Percentiles rank a stretch among this genome's conserved stretches.
Conservation (phyloP, 92 coral and sea anemone genomes). For the Phenganax stokvisi region DNA sequence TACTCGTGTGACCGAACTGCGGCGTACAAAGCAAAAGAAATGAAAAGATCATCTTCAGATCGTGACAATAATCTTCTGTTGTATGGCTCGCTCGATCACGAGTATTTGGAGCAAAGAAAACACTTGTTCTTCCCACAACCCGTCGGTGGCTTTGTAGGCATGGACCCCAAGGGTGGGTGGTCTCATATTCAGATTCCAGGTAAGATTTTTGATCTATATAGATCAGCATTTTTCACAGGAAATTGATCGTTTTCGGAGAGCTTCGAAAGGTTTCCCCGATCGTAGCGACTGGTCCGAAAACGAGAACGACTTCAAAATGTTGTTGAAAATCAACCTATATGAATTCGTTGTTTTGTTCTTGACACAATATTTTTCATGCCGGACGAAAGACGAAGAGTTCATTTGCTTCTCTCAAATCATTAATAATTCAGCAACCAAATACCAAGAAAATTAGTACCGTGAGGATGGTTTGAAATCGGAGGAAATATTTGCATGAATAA, state of each 20-base stretch:
- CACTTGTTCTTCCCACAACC: constrained; percentile 70
- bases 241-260: no score
- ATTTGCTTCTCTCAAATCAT: neutral
- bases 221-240: neutral
- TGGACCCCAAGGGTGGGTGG: constrained; percentile 92
- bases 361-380: no score
- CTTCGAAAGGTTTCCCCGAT: no score
- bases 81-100: constrained; percentile 66
- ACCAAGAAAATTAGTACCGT: no score
- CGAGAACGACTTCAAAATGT: no score
- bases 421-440: no score
- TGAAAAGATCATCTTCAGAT: constrained; percentile 65
- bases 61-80: constrained; percentile 57
- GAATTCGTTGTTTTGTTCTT: no score
- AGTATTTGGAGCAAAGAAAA: constrained; percentile 54
- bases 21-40: constrained; percentile 67
- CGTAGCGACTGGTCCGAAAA: no score
- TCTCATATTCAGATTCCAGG: constrained; percentile 91
- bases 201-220: constrained; percentile 6
- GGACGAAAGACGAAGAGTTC: neutral
- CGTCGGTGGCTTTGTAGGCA: constrained; percentile 83
- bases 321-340: no score
- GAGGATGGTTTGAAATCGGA: no score
- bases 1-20: constrained; percentile 91
- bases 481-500: no score